Base-by-base conservation (phyloP, 30 jellyfish, hydroid and myxozoan genomes). In the Nemopilema nomurai region DNA sequence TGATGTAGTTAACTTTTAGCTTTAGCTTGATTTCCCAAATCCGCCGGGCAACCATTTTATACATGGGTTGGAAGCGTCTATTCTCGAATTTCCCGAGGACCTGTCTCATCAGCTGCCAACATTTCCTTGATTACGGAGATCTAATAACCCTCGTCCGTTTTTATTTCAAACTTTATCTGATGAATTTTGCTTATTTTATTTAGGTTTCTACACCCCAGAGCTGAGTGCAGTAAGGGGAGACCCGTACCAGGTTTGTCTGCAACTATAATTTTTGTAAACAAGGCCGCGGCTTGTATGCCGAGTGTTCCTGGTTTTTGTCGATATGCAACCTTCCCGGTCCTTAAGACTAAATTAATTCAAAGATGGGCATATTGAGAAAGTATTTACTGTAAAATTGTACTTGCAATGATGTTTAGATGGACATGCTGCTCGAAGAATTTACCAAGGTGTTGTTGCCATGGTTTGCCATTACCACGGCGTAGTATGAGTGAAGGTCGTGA, bases 151-250 rank as follows among this genome's bases (percentile, higher is more conserved):
- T 21, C 20, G 16, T 41, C 20, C 25, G 20, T 75, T 24, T n/a
- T 50, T 41, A 23, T 75, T 75, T 8, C 23, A 7, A 27, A 18
- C 19, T 18, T n/a, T 24, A 28, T 7, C 27, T 23, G 85, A 20
- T 52, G 17, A 28, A 23, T 41, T 62, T 62, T 62, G 66, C 41
- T 77, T 50, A n/a, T 62, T 62, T 31, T 27, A 22, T 77, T 26
- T 28, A 84, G 93, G 93, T 24, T 84, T 84, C 68, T 84, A 84
- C 83, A 71, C 84, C 18, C 86, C 93, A 73, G 93, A 84, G 51
- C 27, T 84, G 19, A 73, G 79, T 52, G 81, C 82, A 24, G 64
- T 74, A 8, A 86, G 93, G 24, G 93, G 93, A 84, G 93, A 84
- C 76, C 93, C 93, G 62, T 74, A 51, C 84, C 64, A 73, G 88